Conservation (phyloP, 2,888 invertebrate genomes). For the Chrysina gloriosa region DNA sequence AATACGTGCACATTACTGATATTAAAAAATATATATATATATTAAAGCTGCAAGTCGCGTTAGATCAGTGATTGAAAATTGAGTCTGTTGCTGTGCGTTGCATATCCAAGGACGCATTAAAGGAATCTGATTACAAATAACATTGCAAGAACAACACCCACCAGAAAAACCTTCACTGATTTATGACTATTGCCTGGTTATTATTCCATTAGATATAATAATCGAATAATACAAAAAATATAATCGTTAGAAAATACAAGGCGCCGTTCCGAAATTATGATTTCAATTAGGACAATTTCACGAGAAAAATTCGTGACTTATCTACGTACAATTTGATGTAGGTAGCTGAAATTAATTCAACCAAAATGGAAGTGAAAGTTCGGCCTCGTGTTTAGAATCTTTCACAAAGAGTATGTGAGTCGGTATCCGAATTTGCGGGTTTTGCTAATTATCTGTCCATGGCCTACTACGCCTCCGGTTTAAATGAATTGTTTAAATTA, state of each 20-base stretch:
- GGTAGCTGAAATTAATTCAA: slow-evolving; percentile 15
- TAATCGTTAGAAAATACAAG: no score
- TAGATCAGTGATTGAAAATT: no score
- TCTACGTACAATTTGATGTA: slow-evolving; percentile 3
- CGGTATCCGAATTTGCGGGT: slow-evolving; percentile 4
- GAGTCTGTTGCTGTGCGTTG: background rate
- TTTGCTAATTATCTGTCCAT: slow-evolving; percentile 17
- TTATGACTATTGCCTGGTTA: no score
- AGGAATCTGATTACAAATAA: background rate
- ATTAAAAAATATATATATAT: no score
- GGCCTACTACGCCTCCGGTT: slow-evolving; percentile 11
- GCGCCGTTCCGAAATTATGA: background rate
- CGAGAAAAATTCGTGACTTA: background rate
- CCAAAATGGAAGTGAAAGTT: slow-evolving; percentile 19
- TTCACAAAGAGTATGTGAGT: background rate
- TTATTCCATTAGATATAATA: no score
- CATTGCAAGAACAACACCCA: background rate
- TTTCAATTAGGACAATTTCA: background rate
- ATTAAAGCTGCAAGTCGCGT: no score
- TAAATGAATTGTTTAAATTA: background rate
- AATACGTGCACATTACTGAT: no score
- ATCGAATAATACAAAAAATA: no score
- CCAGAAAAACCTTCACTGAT: background rate
- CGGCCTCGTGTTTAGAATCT: background rate
- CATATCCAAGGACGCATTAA: background rate